Evolutionary conservation across 2,888 invertebrate species (phyloP), one percentile per base, ranked within the genome.

Genomic region (Hypolimnas misippus): DNA sequence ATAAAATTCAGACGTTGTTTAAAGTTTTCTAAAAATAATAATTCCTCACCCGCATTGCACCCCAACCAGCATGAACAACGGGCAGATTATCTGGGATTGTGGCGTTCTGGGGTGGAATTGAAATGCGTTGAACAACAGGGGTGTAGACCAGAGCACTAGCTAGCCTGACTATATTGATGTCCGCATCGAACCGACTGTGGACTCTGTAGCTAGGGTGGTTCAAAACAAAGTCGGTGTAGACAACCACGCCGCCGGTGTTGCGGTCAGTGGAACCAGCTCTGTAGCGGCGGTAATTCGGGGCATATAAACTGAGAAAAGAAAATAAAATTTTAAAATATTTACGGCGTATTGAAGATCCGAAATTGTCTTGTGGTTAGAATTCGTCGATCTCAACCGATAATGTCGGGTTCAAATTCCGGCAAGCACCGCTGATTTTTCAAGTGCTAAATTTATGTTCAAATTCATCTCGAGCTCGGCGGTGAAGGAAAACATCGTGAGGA

Each of bases 21-120:
- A n/a, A n/a, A n/a, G n/a, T n/a, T n/a, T n/a, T n/a, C n/a, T n/a
- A n/a, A n/a, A n/a, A n/a, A n/a, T n/a, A 35, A 17, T 8, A 25
- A 35, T 38, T 21, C 68, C 76, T 73, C 65, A 85, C 85, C 63
- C 70, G 1, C 51, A 73, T 77, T 0, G 70, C 49, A 0, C 86
- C 86, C 86, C 86, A 86, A 21, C 86, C 84, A 17, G 78, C 83
- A 33, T 78, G 76, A 0, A 72, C 67, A 0, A 84, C 83, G 0
- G 77, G 72, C 0, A 75, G 2, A 35, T 74, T 65, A 50, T 77
- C 78, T 0, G 81, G 81, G 0, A 83, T 25, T 0, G 0, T 0
- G 0, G 54, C 7, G 1, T 57, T 72, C 10, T 68, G 73, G 1
- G 67, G 2, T 0, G 75, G n/a, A 16, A 86, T 79, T 1, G 70